Conservation (phyloP, 37 sponge, comb jelly and placozoan species). For the Oscarella lobularis region DNA sequence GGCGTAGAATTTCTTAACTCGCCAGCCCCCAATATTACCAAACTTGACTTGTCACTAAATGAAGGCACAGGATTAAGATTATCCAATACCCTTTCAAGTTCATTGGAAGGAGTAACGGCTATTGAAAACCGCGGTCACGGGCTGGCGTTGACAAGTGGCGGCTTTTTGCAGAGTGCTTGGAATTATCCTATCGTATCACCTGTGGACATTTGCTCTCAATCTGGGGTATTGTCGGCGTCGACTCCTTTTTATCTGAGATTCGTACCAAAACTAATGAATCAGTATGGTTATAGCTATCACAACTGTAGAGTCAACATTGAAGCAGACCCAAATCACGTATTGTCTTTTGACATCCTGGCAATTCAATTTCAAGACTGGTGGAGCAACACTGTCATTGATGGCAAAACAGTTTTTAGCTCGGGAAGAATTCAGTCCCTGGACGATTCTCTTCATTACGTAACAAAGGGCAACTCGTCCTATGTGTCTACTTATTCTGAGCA, state of each 20-base stretch:
- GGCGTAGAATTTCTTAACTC: not conserved
- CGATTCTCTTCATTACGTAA: not conserved
- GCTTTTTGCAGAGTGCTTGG: not conserved
- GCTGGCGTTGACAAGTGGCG: not conserved
- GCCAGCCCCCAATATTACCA: not conserved
- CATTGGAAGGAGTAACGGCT: not conserved
- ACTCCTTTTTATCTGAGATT: constrained; percentile 1
- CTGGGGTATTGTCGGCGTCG: not conserved
- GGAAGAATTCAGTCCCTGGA: not conserved
- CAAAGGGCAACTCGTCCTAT: not conserved
- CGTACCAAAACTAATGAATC: not conserved
- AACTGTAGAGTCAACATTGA: not conserved
- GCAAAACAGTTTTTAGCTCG: not conserved
- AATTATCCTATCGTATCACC: not conserved
- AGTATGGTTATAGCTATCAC: too few species aligned
- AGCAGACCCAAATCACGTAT: not conserved
- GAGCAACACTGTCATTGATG: not conserved
- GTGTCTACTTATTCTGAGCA: too few species aligned
- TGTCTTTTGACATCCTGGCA: not conserved
- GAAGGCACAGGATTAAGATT: not conserved
- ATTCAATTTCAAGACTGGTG: not conserved
- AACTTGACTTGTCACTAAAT: not conserved
- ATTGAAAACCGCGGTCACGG: not conserved
- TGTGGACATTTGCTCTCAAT: not conserved
- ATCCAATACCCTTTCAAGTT: not conserved